Conservation (phyloP, 2,113 vertebrate genomes). For the Neolamprologus toae region DNA sequence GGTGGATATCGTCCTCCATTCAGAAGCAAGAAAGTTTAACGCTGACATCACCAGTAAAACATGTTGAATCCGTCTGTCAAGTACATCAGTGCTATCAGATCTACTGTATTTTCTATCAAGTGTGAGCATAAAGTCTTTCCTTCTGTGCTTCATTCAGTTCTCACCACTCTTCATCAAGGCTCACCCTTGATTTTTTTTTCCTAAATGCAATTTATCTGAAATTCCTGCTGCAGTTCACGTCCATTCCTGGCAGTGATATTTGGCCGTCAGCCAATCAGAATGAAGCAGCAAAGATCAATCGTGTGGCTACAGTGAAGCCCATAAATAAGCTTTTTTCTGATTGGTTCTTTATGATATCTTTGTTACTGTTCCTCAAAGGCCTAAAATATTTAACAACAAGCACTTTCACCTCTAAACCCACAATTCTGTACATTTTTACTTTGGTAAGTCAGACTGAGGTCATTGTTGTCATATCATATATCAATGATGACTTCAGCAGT, state of each 20-base stretch:
- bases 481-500: not conserved
- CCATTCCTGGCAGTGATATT: not conserved
- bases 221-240: not conserved
- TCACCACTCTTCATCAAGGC: not conserved
- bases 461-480: not conserved
- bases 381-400: not conserved
- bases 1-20: not conserved
- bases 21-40: not conserved
- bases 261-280: slow-evolving; percentile 4
- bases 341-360: not conserved
- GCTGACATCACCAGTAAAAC: not conserved
- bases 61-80: not conserved
- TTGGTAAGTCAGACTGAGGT: not conserved
- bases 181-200: not conserved
- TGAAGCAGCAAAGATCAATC: not conserved
- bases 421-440: not conserved
- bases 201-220: not conserved
- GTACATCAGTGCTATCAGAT: not conserved
- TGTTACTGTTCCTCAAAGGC: not conserved
- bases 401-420: not conserved
- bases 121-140: not conserved
- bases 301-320: not conserved
- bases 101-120: not conserved
- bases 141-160: not conserved
- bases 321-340: not conserved